Base-by-base conservation (phyloP, 2,888 invertebrate genomes). In the Caenorhabditis sulstoni region DNA sequence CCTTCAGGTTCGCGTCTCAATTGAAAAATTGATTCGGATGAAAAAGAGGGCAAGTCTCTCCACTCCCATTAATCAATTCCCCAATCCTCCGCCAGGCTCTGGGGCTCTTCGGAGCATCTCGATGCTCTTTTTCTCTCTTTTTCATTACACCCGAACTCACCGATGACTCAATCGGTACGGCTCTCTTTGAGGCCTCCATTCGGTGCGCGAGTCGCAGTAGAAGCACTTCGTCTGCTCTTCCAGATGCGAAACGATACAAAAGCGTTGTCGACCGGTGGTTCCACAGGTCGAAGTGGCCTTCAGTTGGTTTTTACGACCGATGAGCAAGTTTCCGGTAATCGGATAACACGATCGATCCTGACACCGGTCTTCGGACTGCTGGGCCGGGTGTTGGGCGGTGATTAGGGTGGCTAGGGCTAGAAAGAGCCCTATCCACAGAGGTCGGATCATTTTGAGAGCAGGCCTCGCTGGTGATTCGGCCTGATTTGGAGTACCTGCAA, bases 321-420 rank as follows among this genome's bases (percentile, higher is more conserved):
- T 96, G 83, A 99, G 93, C 66, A 99, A 93, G 92, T 99, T 97
- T 52, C 79, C 99, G n/a, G 98, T 98, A 58, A 96, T 97, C 1
- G 99, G 99, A 91, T 98, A 97, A 92, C 99, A 99, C 18, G 96
- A 96, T 88, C 96, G 95, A 90, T 95, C 94, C 89, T 96, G 96
- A 92, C 98, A 99, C 7, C 95, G 76, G 57, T 88, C 89, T 5
- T 81, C 83, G 39, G n/a, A 35, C 37, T 67, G 47, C 50, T 66
- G 75, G 14, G 3, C 35, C 4, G 23, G 18, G 20, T 53, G 57
- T 58, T 74, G 65, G 22, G 65, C 7, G 23, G 35, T 3, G 18
- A 23, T 18, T 22, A 35, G 22, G 3, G 52, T 7, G 12, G 44
- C 1, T 16, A 44, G 9, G 35, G 44, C 35, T 29, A 52, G 45